Percentiles rank a stretch among this genome's conserved stretches.
Evolutionary conservation across 2,888 invertebrate species (phyloP).

Genomic region (Eustalomyia histrio): DNA sequence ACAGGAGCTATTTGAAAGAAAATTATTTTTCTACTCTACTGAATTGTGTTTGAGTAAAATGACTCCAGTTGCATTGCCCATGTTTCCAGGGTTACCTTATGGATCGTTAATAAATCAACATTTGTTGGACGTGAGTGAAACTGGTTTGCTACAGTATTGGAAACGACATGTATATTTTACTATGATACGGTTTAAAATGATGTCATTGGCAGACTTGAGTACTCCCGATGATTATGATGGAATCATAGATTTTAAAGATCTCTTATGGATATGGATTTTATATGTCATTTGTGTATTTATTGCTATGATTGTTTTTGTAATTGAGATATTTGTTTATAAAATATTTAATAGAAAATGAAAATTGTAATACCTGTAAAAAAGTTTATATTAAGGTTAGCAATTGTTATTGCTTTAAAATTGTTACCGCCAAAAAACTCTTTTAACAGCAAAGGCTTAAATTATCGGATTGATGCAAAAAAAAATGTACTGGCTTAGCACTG

Average conservation of each 20-base stretch:
- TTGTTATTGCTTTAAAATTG: no score
- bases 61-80: slow-evolving; percentile 26
- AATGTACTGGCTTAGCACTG: no score
- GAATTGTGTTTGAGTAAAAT: slow-evolving; percentile 20
- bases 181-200: slow-evolving; percentile 24
- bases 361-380: no score
- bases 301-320: not conserved
- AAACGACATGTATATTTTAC: slow-evolving; percentile 18
- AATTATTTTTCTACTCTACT: slow-evolving; percentile 35
- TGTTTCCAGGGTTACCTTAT: slow-evolving; percentile 26
- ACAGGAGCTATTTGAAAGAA: slow-evolving; percentile 21
- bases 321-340: not conserved
- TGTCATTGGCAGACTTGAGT: slow-evolving; percentile 25
- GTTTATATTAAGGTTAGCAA: no score
- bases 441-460: no score
- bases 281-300: not conserved
- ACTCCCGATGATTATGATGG: not conserved
- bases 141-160: slow-evolving; percentile 51
- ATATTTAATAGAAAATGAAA: no score
- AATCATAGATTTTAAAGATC: slow-evolving; percentile 27
- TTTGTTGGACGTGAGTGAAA: slow-evolving; percentile 31
- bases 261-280: slow-evolving; percentile 40
- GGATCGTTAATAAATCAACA: slow-evolving; percentile 40
- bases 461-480: no score
- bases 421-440: no score